Base-by-base conservation (phyloP, 2,888 invertebrate genomes). In the Trachelus troglodyta region DNA sequence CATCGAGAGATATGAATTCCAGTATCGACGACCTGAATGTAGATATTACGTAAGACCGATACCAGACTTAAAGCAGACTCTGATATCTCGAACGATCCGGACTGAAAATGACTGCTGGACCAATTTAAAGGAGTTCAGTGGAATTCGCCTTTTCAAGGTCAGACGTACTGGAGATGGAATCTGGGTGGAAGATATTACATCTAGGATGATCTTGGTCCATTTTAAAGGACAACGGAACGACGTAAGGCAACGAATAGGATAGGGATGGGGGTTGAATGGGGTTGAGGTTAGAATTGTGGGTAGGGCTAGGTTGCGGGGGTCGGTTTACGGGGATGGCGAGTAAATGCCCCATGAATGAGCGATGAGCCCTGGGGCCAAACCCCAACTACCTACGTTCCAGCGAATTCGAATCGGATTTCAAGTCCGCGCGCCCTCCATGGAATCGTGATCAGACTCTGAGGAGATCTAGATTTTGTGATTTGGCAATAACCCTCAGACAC, bases 261-360 rank as follows among this genome's bases (percentile, higher is more conserved):
- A 76, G 75, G 80, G 75, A 80, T 83, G 83, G 85, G 83, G 76
- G 87, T 89, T 89, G 6, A 89, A 88, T 88, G 86, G 87, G 89
- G 88, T 89, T 89, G 86, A 87, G 86, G 88, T 88, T 90, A 89
- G 90, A 90, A 91, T 23, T 56, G 56, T 2, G 56, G 23, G 9
- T 56, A 30, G 15, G 75, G 71, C 23, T 69, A 78, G 77, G 73
- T 69, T 34, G 76, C 75, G 80, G 75, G 81, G 84, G 83, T 85
- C 83, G 76, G 87, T 89, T 89, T 89, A 88, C 88, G 86, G 87
- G 89, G 88, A 89, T 89, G 86, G 87, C 86, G 88, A 89, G 90
- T 89, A 91, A 91, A 91, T 91, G 90, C 90, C 87, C 91, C 90
- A 90, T 91, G 91, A 91, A 91, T 91, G 91, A 91, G 89, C 90